A percentile compares a stretch with the other conserved stretches of the same genome.
phyloP scores from a whole-genome alignment of 2,888 invertebrate genomes.

The Drosophila longiperda region DNA sequence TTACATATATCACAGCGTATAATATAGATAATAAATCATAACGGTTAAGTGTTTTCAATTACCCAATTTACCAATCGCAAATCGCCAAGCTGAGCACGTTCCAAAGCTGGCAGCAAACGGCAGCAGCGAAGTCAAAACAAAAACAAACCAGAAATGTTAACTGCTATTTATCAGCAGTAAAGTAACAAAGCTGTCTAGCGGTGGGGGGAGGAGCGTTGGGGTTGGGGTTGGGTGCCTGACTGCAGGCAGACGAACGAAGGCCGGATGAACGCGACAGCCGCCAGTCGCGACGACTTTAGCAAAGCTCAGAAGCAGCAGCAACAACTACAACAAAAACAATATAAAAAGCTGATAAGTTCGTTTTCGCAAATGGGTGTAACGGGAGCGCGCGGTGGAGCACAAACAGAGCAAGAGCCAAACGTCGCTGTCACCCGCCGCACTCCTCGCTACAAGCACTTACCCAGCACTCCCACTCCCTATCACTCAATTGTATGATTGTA shows the following conservation, averaged over 20 bases:
- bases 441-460: not conserved
- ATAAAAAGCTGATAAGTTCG: slow-evolving; percentile 70
- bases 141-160: slow-evolving; percentile 54
- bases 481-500: slow-evolving; percentile 6
- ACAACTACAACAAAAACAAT: slow-evolving; percentile 14
- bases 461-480: slow-evolving; percentile 13
- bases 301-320: slow-evolving; percentile 39
- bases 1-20: slow-evolving; percentile 37
- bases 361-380: slow-evolving; percentile 48
- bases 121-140: slow-evolving; percentile 20
- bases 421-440: not conserved
- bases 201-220: slow-evolving; percentile 1
- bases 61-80: slow-evolving; percentile 81
- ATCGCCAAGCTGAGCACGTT: slow-evolving; percentile 72
- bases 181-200: slow-evolving; percentile 44
- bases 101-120: slow-evolving; percentile 49
- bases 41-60: slow-evolving; percentile 76
- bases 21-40: slow-evolving; percentile 76
- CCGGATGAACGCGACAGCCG: slow-evolving; percentile 58
- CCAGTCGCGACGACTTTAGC: slow-evolving; percentile 40
- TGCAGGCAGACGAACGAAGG: slow-evolving; percentile 63
- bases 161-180: slow-evolving; percentile 72
- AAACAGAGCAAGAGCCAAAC: slow-evolving; percentile 36
- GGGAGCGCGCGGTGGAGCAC: slow-evolving; percentile 17
- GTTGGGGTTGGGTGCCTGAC: not conserved